phyloP scores from a whole-genome alignment of 2,113 vertebrate species.

The Columbina picui region DNA sequence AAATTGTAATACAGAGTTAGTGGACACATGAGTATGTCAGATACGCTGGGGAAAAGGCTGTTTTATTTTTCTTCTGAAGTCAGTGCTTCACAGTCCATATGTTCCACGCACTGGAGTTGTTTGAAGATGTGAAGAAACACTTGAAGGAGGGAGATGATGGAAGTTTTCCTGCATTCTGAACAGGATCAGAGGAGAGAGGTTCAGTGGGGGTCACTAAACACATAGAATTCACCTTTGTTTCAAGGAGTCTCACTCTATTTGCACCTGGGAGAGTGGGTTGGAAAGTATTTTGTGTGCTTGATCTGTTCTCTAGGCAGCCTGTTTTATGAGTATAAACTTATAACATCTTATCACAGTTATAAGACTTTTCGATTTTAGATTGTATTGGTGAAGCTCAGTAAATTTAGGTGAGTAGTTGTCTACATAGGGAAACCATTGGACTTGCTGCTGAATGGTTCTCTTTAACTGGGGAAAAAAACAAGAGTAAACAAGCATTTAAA shows the following conservation, averaged over 20 bases:
- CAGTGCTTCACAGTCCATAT: conserved; percentile 16
- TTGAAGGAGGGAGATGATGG: background rate
- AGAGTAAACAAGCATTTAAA: background rate
- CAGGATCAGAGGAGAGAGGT: background rate
- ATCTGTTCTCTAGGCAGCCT: background rate
- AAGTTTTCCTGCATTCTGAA: background rate
- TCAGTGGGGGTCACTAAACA: background rate
- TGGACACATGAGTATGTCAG: background rate
- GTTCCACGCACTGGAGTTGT: background rate
- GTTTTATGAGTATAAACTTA: background rate
- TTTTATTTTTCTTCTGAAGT: background rate
- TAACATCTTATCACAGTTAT: background rate
- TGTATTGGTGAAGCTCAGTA: background rate
- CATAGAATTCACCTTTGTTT: background rate
- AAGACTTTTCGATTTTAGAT: background rate
- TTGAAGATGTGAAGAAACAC: conserved; percentile 1
- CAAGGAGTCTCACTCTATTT: background rate
- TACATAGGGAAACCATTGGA: background rate
- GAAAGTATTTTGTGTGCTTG: background rate
- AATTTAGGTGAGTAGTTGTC: background rate
- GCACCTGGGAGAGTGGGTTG: background rate
- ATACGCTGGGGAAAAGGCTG: background rate
- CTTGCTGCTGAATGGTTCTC: background rate
- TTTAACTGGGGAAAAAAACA: background rate
- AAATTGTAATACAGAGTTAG: background rate